Conservation (phyloP, 1,140 invertebrate genomes). For the Sitobion miscanthi region DNA sequence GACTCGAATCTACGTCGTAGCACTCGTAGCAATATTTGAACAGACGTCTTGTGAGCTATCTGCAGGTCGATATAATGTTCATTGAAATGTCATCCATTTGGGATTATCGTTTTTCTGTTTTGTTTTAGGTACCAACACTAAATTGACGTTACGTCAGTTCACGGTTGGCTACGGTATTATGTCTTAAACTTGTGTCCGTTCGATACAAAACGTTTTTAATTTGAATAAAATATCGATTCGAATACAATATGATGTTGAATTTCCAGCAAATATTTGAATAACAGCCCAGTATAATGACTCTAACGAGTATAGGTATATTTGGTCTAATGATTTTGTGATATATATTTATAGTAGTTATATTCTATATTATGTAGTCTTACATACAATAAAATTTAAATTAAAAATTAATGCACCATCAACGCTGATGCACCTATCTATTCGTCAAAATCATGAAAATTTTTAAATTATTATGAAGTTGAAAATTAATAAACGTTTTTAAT, state of each 20-base stretch:
- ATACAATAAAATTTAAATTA: not conserved
- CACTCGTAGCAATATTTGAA: not conserved
- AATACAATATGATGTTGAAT: not conserved
- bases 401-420: not conserved
- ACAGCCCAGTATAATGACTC: not conserved
- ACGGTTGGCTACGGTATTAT: not conserved
- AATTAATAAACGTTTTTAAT: not conserved
- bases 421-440: no score
- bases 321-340: not conserved
- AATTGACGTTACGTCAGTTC: not conserved
- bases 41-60: not conserved
- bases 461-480: not conserved
- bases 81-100: not conserved
- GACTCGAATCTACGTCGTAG: not conserved
- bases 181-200: not conserved
- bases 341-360: not conserved
- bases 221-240: not conserved
- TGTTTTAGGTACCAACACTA: not conserved
- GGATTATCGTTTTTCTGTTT: not conserved
- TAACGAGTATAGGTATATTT: not conserved
- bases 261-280: no score
- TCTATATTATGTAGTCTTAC: not conserved
- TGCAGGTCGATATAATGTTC: not conserved
- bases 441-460: no score
- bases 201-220: not conserved